Evolutionary conservation across 2,888 invertebrate genomes (phyloP).

Genomic region (Zygaena filipendulae): DNA sequence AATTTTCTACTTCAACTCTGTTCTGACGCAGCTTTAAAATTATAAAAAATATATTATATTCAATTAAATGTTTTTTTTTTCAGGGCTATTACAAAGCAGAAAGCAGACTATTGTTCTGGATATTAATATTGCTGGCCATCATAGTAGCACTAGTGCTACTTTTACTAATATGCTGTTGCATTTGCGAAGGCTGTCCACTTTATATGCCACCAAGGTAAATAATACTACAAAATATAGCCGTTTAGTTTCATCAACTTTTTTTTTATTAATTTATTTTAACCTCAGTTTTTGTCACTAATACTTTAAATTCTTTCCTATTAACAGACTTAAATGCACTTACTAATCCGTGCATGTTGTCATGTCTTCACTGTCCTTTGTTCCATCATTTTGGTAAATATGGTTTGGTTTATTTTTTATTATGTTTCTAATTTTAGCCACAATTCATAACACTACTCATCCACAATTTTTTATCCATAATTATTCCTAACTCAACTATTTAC

Average conservation of each 20-base stretch:
- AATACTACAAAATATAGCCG: too few species aligned
- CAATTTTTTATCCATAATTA: not conserved
- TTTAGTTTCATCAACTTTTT: too few species aligned
- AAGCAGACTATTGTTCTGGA: constrained; percentile 79
- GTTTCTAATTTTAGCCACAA: too few species aligned
- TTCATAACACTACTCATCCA: constrained; percentile 1
- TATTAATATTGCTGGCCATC: constrained; percentile 80
- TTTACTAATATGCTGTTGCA: constrained; percentile 81
- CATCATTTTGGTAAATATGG: constrained; percentile 37
- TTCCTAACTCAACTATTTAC: too few species aligned
- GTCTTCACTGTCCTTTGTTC: constrained; percentile 39
- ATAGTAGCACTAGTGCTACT: constrained; percentile 78
- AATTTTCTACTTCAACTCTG: not conserved
- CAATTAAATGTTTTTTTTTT: too few species aligned
- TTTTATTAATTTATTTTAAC: too few species aligned
- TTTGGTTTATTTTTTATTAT: too few species aligned
- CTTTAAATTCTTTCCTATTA: constrained; percentile 29
- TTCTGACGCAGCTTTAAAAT: too few species aligned
- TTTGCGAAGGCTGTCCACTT: constrained; percentile 87
- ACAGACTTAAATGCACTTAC: constrained; percentile 53
- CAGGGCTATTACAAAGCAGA: constrained; percentile 79
- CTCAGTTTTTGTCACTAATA: too few species aligned
- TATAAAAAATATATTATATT: too few species aligned
- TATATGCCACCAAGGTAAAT: constrained; percentile 79
- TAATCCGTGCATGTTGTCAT: constrained; percentile 38